Base-by-base conservation (phyloP, 2,113 vertebrate species). In the Mobula birostris region DNA sequence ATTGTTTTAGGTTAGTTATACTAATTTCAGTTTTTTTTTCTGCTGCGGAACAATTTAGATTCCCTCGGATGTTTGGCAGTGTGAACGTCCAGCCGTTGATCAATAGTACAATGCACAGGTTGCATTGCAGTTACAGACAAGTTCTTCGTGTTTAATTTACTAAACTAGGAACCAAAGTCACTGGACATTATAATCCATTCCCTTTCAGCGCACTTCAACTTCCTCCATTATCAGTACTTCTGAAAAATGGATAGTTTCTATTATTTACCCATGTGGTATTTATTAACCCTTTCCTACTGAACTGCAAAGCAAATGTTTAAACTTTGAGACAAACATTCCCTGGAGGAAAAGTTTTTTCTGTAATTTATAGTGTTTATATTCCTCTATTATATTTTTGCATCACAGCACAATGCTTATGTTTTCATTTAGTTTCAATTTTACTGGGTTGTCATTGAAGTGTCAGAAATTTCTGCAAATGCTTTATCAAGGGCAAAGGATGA, bases 1-100 rank as follows among this genome's bases (percentile, higher is more conserved):
- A 40, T 92, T 29, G 32, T 68, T 91, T 32, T 68, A 91, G 36
- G 36, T 40, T 92, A 92, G 70, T 92, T 92, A 92, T 92, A 72
- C 90, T 72, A 24, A 72, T 68, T 92, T 92, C 70, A 48, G 88
- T 92, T 92, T 92, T 19, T 92, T 92, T 92, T 61, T 40, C 87
- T 68, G 40, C 68, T 92, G 32, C 15, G 63, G 88, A 40, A 72
- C 32, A 72, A 40, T 40, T 72, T 91, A 72, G 36, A 40, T 48
- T 92, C 19, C 19, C 90, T 4, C 5, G 15, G 66, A 24, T 74
- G 12, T 88, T 92, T 92, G 32, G 9, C 24, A 12, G 27, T 74
- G 70, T 4, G 72, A 32, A 48, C 17, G 7, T 32, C 90, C 36
- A 92, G 90, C 90, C 12, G 68, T 93, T 93, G 91, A 93, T 74